Evolutionary conservation across 2,797 vertebrate genomes (phyloP).

Genomic region (Neoniphon sammara): DNA sequence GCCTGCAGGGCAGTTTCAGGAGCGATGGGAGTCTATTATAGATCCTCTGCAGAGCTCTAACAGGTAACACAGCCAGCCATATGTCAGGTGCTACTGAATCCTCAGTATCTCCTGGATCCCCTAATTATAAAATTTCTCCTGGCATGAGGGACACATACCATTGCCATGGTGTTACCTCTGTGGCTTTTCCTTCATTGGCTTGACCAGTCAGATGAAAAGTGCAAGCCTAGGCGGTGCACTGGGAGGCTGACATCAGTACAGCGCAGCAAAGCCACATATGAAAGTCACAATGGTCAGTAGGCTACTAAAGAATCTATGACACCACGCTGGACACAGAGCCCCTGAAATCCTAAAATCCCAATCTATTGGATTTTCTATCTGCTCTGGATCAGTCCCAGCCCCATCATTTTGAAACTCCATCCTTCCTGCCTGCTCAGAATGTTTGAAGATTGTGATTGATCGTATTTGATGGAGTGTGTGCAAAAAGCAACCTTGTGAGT

Average conservation of each 20-base stretch:
- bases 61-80: constrained; percentile 76
- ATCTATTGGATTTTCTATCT: constrained; percentile 69
- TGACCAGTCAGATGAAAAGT: constrained; percentile 39
- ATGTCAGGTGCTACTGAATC: constrained; percentile 73
- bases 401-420: constrained; percentile 64
- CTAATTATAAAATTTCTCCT: constrained; percentile 81
- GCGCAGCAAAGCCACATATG: constrained; percentile 49
- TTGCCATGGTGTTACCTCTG: constrained; percentile 68
- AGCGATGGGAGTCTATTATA: constrained; percentile 75
- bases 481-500: constrained; percentile 59
- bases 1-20: constrained; percentile 64
- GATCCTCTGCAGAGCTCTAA: constrained; percentile 70
- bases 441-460: constrained; percentile 74
- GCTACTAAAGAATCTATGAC: constrained; percentile 66
- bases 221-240: constrained; percentile 20
- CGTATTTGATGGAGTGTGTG: constrained; percentile 64
- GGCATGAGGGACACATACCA: constrained; percentile 71
- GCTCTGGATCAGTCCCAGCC: constrained; percentile 59
- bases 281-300: constrained; percentile 57
- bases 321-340: constrained; percentile 49
- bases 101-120: constrained; percentile 70
- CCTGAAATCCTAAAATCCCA: constrained; percentile 68
- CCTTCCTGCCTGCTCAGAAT: constrained; percentile 64
- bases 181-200: constrained; percentile 33
- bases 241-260: constrained; percentile 63